Evolutionary conservation across 1,140 invertebrate genomes (phyloP).

Genomic region (Drosophila pandora): DNA sequence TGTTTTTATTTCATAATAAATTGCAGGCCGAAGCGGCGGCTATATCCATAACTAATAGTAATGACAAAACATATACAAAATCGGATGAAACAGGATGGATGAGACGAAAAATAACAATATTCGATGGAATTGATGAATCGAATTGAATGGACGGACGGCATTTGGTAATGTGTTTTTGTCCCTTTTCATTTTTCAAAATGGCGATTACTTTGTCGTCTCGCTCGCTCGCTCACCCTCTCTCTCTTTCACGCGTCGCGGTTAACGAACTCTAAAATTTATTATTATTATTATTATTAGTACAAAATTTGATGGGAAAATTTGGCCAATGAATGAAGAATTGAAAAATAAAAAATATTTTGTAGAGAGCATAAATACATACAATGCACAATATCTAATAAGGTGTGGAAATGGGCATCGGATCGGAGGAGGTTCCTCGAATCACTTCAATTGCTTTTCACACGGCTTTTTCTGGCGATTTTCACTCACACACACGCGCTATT

Average conservation of each 20-base stretch:
- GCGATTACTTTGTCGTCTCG: constrained; percentile 14
- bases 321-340: not conserved
- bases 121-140: not conserved
- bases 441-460: constrained; percentile 50
- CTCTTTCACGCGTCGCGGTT: constrained; percentile 49
- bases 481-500: constrained; percentile 62
- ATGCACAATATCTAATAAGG: constrained; percentile 8
- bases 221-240: constrained; percentile 59
- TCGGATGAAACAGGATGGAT: not conserved
- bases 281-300: not conserved
- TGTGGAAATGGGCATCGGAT: constrained; percentile 65
- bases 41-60: no score
- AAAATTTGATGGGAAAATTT: not conserved
- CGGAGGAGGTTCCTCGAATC: constrained; percentile 40
- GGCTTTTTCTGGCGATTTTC: constrained; percentile 20
- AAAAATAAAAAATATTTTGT: not conserved
- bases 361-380: not conserved
- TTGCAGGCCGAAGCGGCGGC: no score
- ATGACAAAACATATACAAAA: no score
- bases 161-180: constrained; percentile 1
- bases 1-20: no score
- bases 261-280: constrained; percentile 1
- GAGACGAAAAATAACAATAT: not conserved
- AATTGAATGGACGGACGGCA: not conserved
- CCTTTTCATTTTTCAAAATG: constrained; percentile 1